Percentiles rank a stretch among this genome's conserved stretches.
phyloP scores from a whole-genome alignment of 2,888 invertebrate genomes.

The Chalcis sispes region DNA sequence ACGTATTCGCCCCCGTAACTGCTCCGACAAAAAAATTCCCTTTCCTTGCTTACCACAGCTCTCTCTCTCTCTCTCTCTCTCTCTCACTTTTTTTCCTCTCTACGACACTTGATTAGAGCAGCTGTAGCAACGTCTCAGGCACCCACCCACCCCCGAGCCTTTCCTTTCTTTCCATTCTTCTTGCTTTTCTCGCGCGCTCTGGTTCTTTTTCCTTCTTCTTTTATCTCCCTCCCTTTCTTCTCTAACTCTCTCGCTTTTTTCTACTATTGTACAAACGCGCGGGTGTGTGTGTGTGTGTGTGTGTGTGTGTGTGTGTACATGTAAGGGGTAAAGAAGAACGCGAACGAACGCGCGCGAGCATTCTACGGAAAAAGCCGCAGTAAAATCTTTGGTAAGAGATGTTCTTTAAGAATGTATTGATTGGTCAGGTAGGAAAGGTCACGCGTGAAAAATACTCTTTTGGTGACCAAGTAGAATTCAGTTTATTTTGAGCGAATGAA shows the following conservation, averaged over 20 bases:
- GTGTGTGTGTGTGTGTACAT: too few relatives aligned
- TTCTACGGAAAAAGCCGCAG: slow-evolving; percentile 13
- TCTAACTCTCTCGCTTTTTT: too few relatives aligned
- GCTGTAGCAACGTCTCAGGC: too few relatives aligned
- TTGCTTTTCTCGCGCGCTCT: slow-evolving; percentile 1
- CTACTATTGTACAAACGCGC: too few relatives aligned
- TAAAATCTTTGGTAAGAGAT: slow-evolving; percentile 4
- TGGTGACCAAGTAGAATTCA: too few relatives aligned
- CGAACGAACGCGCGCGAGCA: neutral
- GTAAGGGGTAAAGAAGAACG: too few relatives aligned
- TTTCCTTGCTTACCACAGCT: neutral
- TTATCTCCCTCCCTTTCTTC: too few relatives aligned
- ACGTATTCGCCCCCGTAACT: slow-evolving; percentile 44
- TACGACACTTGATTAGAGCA: slow-evolving; percentile 48
- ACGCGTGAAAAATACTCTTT: neutral
- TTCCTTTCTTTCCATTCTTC: slow-evolving; percentile 6
- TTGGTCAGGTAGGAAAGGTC: neutral
- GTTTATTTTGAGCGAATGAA: too few relatives aligned
- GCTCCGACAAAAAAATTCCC: slow-evolving; percentile 24
- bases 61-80: neutral
- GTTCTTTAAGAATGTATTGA: slow-evolving; percentile 9
- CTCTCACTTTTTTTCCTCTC: too few relatives aligned
- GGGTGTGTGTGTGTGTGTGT: neutral
- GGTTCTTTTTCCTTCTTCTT: neutral
- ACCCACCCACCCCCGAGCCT: too few relatives aligned